Conservation (phyloP, 2,797 vertebrate genomes). For the Hyperoplus lanceolatus region DNA sequence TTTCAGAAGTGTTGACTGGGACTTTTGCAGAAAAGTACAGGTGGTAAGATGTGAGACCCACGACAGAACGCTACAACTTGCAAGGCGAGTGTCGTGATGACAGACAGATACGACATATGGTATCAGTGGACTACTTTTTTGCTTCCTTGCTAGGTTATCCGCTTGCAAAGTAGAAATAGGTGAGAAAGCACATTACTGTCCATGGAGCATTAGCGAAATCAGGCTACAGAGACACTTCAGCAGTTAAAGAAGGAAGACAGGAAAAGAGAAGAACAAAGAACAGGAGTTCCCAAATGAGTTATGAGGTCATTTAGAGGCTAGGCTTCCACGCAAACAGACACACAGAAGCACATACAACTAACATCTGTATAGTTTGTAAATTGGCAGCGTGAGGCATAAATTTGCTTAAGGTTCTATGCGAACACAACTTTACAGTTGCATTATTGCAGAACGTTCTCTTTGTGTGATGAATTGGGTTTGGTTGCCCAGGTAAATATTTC, state of each 20-base stretch:
- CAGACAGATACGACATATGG: not conserved
- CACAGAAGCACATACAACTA: not conserved
- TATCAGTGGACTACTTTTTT: not conserved
- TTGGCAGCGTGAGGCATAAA: not conserved
- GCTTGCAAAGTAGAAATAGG: not conserved
- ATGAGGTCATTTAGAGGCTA: not conserved
- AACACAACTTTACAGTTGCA: not conserved
- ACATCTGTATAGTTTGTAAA: not conserved
- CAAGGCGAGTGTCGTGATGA: not conserved
- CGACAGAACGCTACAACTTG: not conserved
- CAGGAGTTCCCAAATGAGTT: not conserved
- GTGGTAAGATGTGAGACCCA: constrained; percentile 5
- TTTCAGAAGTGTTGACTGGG: constrained; percentile 44
- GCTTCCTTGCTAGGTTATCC: not conserved
- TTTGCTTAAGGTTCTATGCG: not conserved
- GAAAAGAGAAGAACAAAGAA: not conserved
- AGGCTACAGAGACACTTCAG: not conserved
- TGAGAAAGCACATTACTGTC: not conserved
- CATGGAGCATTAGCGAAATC: not conserved
- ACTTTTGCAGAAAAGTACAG: constrained; percentile 5
- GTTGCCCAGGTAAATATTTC: not conserved
- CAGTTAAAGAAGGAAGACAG: too few species aligned
- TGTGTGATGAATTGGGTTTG: not conserved
- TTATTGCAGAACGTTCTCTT: not conserved
- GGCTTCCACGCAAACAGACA: not conserved